Base-by-base conservation (phyloP, 2,888 invertebrate species). In the Pseudococcus longispinus region DNA sequence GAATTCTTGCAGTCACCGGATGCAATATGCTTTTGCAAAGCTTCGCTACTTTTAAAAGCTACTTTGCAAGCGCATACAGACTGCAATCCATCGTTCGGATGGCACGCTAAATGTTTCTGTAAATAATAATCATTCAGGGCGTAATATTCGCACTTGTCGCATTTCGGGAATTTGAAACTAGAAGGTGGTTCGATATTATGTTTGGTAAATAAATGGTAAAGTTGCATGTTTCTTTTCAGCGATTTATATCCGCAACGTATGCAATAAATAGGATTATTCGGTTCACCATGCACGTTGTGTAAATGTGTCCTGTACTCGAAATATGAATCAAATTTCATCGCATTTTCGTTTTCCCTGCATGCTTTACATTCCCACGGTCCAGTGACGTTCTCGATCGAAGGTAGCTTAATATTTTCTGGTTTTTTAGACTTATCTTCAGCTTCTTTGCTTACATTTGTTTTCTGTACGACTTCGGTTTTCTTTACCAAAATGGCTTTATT, bases 231-330 rank as follows among this genome's bases (percentile, higher is more conserved):
- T 88, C 95, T 93, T 89, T 94, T 95, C 1, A 92, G 91, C 29
- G 95, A 94, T 89, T 94, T 94, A 90, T 95, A 94, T 0, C 96
- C 97, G 91, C 97, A 97, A 89, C 95, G 94, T 90, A 96, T 96
- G 91, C 97, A 97, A 51, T 96, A 93, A 65, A 94, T 93, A 1
- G 93, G 91, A 90, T 96, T 94, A 88, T 96, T 95, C 89, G 94
- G 93, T 89, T 96, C 95, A 89, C 94, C 93, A 89, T 96, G 96
- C 0, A 95, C 93, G 89, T 95, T 95, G 13, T 95, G 88, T 91
- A 96, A 93, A 91, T 97, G 97, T 88, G 95, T 93, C 77, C 96
- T 93, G 91, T 95, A 96, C 89, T 94, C 93, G 89, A 94, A 94
- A 74, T 96, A 96, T 29, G 95, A 93, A 32, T 94, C 93, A 90